phyloP scores from a whole-genome alignment of 1,140 invertebrate species.

The Pseudomyrmex dendroicus region DNA sequence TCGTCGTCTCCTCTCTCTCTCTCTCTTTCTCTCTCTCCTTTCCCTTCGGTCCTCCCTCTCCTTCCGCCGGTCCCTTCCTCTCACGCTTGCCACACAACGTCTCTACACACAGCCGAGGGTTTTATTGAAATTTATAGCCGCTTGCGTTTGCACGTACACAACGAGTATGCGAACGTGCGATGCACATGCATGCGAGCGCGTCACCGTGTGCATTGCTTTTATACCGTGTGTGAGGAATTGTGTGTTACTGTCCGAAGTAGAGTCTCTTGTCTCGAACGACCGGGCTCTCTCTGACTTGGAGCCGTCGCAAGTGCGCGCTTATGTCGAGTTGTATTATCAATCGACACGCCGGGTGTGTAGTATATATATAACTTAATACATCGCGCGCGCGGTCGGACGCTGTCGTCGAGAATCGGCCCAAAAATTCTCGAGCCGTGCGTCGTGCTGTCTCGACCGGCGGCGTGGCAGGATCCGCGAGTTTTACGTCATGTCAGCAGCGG shows the following conservation, averaged over 20 bases:
- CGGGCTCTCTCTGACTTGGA: conserved; percentile 7
- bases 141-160: conserved; percentile 57
- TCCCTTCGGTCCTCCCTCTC: not conserved
- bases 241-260: conserved; percentile 26
- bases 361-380: conserved; percentile 39
- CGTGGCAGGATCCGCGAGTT: conserved; percentile 4
- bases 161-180: not conserved
- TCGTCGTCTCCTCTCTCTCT: not conserved
- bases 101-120: conserved; percentile 70
- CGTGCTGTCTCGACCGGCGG: conserved; percentile 36
- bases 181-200: not conserved
- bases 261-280: conserved; percentile 13
- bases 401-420: conserved; percentile 32
- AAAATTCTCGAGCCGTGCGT: conserved; percentile 35
- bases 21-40: not conserved
- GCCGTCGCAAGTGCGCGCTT: conserved; percentile 7
- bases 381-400: conserved; percentile 4
- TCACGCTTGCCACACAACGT: conserved; percentile 48
- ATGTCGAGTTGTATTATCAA: conserved; percentile 51
- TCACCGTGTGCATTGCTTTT: not conserved
- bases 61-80: not conserved
- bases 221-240: not conserved
- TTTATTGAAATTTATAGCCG: conserved; percentile 75
- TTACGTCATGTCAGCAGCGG: conserved; percentile 19
- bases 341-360: conserved; percentile 32